Evolutionary conservation across 2,113 vertebrate genomes (phyloP).

Genomic region (Nyctereutes procyonoides): DNA sequence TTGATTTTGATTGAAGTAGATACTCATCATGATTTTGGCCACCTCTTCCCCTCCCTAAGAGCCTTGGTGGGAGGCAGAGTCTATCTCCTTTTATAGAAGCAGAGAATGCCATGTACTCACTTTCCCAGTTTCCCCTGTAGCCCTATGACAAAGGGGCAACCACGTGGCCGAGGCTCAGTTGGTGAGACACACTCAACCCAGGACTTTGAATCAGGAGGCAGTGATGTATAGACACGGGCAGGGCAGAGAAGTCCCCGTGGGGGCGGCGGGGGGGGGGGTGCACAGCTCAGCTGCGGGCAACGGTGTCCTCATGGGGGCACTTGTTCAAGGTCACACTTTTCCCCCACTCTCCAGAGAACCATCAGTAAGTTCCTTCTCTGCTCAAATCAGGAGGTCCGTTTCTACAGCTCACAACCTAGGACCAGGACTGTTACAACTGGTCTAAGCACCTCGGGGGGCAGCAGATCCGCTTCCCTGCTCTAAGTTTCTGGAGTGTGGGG

Average conservation of each 20-base stretch:
- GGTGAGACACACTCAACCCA: not conserved
- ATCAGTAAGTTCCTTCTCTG: constrained; percentile 30
- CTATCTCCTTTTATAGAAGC: not conserved
- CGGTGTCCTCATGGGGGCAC: not conserved
- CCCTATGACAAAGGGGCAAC: not conserved
- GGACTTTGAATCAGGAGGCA: not conserved
- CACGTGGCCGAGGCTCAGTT: not conserved
- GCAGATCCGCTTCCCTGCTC: not conserved
- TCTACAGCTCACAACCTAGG: constrained; percentile 26
- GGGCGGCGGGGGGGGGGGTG: too few relatives aligned
- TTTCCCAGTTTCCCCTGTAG: constrained; percentile 14
- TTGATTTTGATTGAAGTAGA: constrained; percentile 20
- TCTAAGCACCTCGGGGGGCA: not conserved
- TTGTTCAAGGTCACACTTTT: not conserved
- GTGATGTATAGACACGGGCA: not conserved
- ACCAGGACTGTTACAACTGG: not conserved
- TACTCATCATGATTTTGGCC: not conserved
- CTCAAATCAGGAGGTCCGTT: constrained; percentile 2
- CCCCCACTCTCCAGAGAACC: not conserved
- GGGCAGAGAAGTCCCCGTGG: not conserved
- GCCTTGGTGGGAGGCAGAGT: not conserved
- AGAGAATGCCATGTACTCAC: not conserved
- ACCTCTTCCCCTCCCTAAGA: not conserved
- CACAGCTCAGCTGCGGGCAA: not conserved
- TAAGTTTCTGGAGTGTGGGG: not conserved